Conservation (phyloP, 2,113 vertebrate species). For the Aplodontia rufa region DNA sequence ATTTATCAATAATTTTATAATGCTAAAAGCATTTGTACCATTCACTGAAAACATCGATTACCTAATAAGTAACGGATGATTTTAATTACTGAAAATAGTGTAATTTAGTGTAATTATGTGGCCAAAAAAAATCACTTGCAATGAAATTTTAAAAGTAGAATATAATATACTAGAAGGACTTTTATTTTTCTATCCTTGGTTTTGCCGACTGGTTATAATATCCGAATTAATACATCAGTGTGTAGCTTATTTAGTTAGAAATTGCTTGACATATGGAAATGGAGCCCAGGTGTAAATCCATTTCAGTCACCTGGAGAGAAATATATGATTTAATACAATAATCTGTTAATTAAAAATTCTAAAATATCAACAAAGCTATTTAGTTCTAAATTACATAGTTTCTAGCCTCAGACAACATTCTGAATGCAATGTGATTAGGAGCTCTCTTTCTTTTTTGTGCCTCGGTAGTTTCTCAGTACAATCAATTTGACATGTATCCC, state of each 20-base stretch:
- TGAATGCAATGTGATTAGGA: slow-evolving; percentile 73
- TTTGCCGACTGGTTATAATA: slow-evolving; percentile 61
- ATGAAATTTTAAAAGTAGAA: slow-evolving; percentile 32
- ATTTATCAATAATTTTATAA: background rate
- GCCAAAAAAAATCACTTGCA: background rate
- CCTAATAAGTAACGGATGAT: slow-evolving; percentile 21
- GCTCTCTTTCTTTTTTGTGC: slow-evolving; percentile 57
- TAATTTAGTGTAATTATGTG: background rate
- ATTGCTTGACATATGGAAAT: slow-evolving; percentile 75
- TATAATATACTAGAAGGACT: slow-evolving; percentile 47
- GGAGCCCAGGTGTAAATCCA: slow-evolving; percentile 72
- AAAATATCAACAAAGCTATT: slow-evolving; percentile 76
- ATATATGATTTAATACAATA: slow-evolving; percentile 73
- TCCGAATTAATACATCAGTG: slow-evolving; percentile 77
- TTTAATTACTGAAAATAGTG: background rate
- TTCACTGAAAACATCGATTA: background rate
- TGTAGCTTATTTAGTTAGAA: slow-evolving; percentile 72
- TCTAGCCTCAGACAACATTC: slow-evolving; percentile 69
- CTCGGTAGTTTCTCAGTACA: slow-evolving; percentile 67
- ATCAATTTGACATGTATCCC: slow-evolving; percentile 77
- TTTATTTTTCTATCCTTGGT: slow-evolving; percentile 55
- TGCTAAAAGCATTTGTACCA: background rate
- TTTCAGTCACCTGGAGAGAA: slow-evolving; percentile 79
- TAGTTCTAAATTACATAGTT: slow-evolving; percentile 75
- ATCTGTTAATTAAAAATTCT: slow-evolving; percentile 82